Evolutionary conservation across 2,888 invertebrate species (phyloP), one percentile per base, ranked within the genome.

Genomic region (Oscheius sp.): DNA sequence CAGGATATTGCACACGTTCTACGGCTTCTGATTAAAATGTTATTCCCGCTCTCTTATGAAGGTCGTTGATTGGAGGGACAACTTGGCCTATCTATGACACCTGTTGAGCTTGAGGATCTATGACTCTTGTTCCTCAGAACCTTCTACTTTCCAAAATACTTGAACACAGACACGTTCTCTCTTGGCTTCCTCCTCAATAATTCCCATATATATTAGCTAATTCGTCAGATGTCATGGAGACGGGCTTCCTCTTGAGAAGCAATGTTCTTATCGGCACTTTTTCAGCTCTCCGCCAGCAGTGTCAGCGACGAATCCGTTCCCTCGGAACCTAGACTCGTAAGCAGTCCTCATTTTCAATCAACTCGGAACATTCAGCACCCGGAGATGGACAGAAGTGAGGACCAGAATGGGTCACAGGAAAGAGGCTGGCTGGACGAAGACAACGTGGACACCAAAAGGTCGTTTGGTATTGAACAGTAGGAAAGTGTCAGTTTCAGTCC

Each of bases 271-370:
- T 48, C 21, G 11, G 21, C 5, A n/a, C 9, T 32, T 48, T 63
- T 63, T 63, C 47, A 63, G 63, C 42, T n/a, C 5, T 48, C 63
- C 11, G 9, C 21, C 33, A 48, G 48, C 32, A 29, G 48, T n/a
- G n/a, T 13, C 13, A 47, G 47, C 21, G 9, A 3, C 47, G 47
- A 11, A n/a, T 21, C 48, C 11, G n/a, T 48, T 47, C 63, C 63
- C 11, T 63, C 63, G 2, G 63, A 63, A 29, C 63, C 63, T 3
- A n/a, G 63, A 47, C 47, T 63, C 29, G 63, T 63, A 32, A 47
- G 63, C 42, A 3, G 42, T 42, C 7, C 7, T 3, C 42, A 42
- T 42, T 42, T 42, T 7, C 42, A 5, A 3, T 7, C 3, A 42
- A 7, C 7, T 42, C 4, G 7, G 4, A 42, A 42, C 3, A 42